Conservation (phyloP, 2,797 vertebrate genomes). For the Centropyge bicolor region DNA sequence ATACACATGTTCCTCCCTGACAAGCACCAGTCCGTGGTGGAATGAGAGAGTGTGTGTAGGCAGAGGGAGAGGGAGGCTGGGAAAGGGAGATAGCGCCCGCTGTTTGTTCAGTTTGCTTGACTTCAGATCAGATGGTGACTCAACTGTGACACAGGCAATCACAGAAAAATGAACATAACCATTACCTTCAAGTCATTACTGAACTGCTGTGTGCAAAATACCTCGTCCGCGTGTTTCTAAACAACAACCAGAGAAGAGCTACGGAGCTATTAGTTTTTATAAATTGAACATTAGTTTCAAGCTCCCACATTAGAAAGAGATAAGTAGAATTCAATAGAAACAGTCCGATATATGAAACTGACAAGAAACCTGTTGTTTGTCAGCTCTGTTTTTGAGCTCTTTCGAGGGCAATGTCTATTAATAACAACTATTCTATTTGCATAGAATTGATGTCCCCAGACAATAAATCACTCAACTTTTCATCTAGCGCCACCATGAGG, state of each 20-base stretch:
- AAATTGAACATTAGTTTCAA: conserved; percentile 1
- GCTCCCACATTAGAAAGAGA: not conserved
- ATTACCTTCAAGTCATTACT: conserved; percentile 54
- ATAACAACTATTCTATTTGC: too few species aligned
- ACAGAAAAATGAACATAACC: conserved; percentile 64
- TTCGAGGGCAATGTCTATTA: not conserved
- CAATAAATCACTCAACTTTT: not conserved
- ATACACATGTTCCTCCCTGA: conserved; percentile 70
- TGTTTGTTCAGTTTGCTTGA: conserved; percentile 79
- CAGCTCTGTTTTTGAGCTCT: not conserved
- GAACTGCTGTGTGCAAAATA: conserved; percentile 30
- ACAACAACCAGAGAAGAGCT: conserved; percentile 17
- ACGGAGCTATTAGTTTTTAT: not conserved
- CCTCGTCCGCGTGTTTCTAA: conserved; percentile 18
- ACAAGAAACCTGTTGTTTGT: not conserved
- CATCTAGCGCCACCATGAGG: not conserved
- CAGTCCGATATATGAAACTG: not conserved
- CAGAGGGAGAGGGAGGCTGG: conserved; percentile 46
- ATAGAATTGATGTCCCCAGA: not conserved
- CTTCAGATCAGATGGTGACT: conserved; percentile 75
- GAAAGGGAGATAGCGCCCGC: conserved; percentile 58
- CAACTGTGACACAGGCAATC: conserved; percentile 73
- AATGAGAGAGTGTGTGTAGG: conserved; percentile 46
- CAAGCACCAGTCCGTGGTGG: conserved; percentile 59
- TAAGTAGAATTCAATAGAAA: not conserved